Conservation (phyloP, 2,888 invertebrate species). For the Microdon myrmicae region DNA sequence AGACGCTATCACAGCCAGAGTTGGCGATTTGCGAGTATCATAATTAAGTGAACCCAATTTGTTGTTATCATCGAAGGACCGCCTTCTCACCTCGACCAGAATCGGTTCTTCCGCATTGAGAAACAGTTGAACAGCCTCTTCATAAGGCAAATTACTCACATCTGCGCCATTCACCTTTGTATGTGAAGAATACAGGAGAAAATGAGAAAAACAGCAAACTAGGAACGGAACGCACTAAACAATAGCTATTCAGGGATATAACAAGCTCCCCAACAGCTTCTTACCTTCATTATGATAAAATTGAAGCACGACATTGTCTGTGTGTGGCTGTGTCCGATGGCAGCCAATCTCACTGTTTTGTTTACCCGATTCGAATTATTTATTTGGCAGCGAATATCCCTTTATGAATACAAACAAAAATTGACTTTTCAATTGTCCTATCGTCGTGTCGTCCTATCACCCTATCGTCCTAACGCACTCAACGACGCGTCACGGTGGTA, state of each 20-base stretch:
- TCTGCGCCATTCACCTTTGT: conserved; percentile 70
- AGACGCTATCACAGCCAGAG: conserved; percentile 32
- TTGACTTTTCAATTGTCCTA: no score
- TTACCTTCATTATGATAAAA: conserved; percentile 43
- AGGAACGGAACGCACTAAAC: neutral
- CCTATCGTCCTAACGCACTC: no score
- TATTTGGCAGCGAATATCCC: no score
- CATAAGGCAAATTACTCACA: conserved; percentile 70
- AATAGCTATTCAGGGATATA: neutral
- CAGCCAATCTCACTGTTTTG: no score
- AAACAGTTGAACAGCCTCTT: conserved; percentile 70
- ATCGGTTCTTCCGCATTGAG: conserved; percentile 70
- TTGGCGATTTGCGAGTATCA: conserved; percentile 23
- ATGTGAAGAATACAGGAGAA: conserved; percentile 6
- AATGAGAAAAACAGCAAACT: neutral
- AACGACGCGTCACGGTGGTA: conserved; percentile 12
- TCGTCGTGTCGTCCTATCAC: no score
- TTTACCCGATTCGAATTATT: no score
- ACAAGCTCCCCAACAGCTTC: neutral
- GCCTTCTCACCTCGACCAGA: conserved; percentile 69
- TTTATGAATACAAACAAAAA: no score
- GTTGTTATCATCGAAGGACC: conserved; percentile 52
- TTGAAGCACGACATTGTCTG: conserved; percentile 36
- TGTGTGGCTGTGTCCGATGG: no score
- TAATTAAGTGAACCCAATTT: conserved; percentile 42